phyloP scores from a whole-genome alignment of 2,797 vertebrate species.

The Macroramphosus scolopax region DNA sequence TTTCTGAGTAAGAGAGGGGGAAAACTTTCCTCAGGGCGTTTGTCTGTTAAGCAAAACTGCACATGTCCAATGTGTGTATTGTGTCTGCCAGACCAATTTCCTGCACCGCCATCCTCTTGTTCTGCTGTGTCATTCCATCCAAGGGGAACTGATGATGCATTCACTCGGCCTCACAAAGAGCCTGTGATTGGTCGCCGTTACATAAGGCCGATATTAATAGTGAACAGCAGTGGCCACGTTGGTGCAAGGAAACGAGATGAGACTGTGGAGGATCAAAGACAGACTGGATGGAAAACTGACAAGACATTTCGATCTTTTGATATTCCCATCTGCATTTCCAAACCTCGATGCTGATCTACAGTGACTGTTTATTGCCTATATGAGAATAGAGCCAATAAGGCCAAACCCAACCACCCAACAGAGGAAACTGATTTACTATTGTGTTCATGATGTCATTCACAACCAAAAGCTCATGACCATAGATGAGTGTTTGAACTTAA shows the following conservation, averaged over 20 bases:
- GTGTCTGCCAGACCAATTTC: conserved; percentile 23
- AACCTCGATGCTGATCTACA: too few species aligned
- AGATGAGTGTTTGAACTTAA: too few species aligned
- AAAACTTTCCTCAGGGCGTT: conserved; percentile 15
- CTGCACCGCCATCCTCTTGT: conserved; percentile 43
- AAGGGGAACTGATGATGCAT: conserved; percentile 49
- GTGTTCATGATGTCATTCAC: too few species aligned
- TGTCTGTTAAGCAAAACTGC: conserved; percentile 44
- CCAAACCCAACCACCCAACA: too few species aligned
- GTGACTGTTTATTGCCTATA: too few species aligned
- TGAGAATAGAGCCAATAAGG: too few species aligned
- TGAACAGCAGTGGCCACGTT: conserved; percentile 48
- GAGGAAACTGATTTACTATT: too few species aligned
- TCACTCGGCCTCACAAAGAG: conserved; percentile 36
- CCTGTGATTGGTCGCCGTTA: conserved; percentile 38
- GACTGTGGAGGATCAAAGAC: neutral
- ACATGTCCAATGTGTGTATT: conserved; percentile 24
- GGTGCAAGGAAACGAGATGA: conserved; percentile 16
- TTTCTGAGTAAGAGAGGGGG: conserved; percentile 19
- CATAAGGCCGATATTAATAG: conserved; percentile 43
- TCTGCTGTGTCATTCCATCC: conserved; percentile 39
- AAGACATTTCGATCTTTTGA: too few species aligned
- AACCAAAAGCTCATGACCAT: too few species aligned
- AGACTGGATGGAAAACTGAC: too few species aligned
- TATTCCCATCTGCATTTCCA: too few species aligned